Evolutionary conservation across 2,113 vertebrate species (phyloP).

Genomic region (Chaenogobius annularis): DNA sequence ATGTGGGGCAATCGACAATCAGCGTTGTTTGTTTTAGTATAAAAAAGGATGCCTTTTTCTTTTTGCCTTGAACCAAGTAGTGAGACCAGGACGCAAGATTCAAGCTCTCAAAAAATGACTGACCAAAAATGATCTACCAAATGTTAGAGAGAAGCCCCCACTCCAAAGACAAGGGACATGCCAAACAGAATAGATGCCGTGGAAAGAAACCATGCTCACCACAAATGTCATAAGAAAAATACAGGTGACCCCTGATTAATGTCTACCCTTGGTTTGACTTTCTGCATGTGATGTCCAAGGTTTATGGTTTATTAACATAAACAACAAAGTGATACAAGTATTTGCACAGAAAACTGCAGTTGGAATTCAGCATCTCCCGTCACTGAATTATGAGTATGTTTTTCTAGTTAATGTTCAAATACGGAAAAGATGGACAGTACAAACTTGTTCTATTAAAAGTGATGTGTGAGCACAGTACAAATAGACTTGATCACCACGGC

Average conservation of each 20-base stretch:
- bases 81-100: too few species aligned
- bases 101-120: neutral
- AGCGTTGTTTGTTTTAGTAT: conserved; percentile 45
- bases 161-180: conserved; percentile 20
- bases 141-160: conserved; percentile 4
- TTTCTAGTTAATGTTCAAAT: conserved; percentile 4
- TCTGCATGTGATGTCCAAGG: conserved; percentile 57
- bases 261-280: conserved; percentile 38
- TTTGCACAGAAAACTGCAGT: neutral
- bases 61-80: conserved; percentile 33
- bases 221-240: conserved; percentile 46
- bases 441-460: conserved; percentile 6
- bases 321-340: conserved; percentile 10
- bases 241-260: conserved; percentile 41
- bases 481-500: conserved; percentile 10
- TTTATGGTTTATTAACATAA: conserved; percentile 64
- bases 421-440: conserved; percentile 15
- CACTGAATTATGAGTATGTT: conserved; percentile 2
- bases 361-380: neutral
- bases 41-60: conserved; percentile 17
- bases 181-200: neutral
- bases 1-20: conserved; percentile 17
- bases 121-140: neutral
- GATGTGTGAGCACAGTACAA: conserved; percentile 1
- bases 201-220: conserved; percentile 49